Percentiles rank a stretch among this genome's conserved stretches.
Evolutionary conservation across 2,888 invertebrate species (phyloP).

Genomic region (Chaetogeoica ovagalla): DNA sequence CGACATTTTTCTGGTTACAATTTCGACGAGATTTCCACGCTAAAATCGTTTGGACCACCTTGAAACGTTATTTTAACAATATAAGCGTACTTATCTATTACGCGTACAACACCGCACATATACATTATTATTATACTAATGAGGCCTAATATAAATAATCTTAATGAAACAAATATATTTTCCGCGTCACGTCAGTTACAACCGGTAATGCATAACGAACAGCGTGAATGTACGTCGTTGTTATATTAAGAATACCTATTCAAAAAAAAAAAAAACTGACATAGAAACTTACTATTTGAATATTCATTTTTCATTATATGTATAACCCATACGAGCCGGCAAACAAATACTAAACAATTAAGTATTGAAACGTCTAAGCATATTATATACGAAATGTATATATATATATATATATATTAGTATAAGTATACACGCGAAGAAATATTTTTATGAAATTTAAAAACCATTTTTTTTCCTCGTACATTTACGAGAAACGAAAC

Average conservation of each 20-base stretch:
- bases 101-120: not conserved
- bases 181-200: constrained; percentile 41
- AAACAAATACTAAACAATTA: constrained; percentile 50
- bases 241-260: constrained; percentile 47
- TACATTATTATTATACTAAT: constrained; percentile 39
- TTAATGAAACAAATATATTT: constrained; percentile 51
- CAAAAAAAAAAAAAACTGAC: constrained; percentile 38
- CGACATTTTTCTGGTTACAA: too few relatives aligned
- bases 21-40: too few relatives aligned
- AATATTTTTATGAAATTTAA: too few relatives aligned
- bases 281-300: constrained; percentile 39
- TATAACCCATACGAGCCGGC: not conserved
- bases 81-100: not conserved
- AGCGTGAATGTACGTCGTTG: constrained; percentile 24
- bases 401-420: not conserved
- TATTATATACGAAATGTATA: too few relatives aligned
- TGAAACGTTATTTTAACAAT: constrained; percentile 25
- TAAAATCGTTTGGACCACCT: constrained; percentile 18
- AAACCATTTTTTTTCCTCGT: too few relatives aligned
- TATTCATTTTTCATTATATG: constrained; percentile 45
- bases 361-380: constrained; percentile 50
- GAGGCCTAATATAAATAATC: constrained; percentile 50
- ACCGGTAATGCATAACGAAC: constrained; percentile 45
- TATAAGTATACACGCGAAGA: not conserved
- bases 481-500: too few relatives aligned